Evolutionary conservation across 2,113 vertebrate genomes (phyloP), one percentile per base, ranked within the genome.

Genomic region (Thryonomys swinderianus): DNA sequence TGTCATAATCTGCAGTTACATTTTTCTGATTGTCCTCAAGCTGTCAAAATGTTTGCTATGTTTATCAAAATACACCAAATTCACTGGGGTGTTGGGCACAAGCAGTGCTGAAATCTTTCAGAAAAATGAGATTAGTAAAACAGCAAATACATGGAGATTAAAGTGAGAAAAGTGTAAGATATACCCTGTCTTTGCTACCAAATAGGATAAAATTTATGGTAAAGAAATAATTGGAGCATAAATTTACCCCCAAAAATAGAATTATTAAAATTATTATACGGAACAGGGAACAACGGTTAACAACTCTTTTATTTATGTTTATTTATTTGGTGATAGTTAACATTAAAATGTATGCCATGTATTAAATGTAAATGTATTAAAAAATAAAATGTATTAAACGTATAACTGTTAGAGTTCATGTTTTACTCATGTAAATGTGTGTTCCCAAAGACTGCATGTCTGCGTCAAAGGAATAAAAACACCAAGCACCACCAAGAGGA

Each of bases 31-130:
- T 93, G 89, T 90, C 87, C 81, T 90, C 87, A 95, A 90, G 87
- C 94, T 96, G 76, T 97, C 93, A 96, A 94, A 96, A 90, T 96
- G 93, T 93, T 96, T 96, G 64, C 74, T 83, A 18, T 42, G 45
- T 91, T 87, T 93, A 94, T 92, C 93, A 96, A 91, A 95, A 95
- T 83, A 92, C 17, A 69, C 62, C 88, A 94, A 2, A 95, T 78
- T 94, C 14, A 88, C 62, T 82, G 93, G 74, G 86, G 51, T 64
- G 67, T 17, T 78, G 88, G 83, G 84, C 71, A 78, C 67, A 53
- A 96, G 64, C 48, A 51, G 37, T 69, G 45, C 18, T n/a, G 53
- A 91, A 94, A 84, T 61, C 74, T 90, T 90, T 69, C 66, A 94
- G 37, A 88, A 51, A 91, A 95, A 86, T 76, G 23, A 5, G 57